Base-by-base conservation (phyloP, 2,888 invertebrate genomes). In the Netelia virgata region DNA sequence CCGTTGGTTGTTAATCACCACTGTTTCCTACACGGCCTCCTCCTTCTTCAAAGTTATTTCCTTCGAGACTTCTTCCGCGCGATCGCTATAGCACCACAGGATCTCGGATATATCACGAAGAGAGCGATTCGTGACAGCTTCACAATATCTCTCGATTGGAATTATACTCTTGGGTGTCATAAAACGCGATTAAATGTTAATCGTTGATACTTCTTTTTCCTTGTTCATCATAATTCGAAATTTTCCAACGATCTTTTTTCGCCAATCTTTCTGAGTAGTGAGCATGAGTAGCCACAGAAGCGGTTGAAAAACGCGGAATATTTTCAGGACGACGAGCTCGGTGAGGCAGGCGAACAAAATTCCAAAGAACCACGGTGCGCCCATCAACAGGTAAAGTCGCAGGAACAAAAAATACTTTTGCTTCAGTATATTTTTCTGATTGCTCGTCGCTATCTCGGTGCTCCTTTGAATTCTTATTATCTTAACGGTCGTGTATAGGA, bases 321-420 rank as follows among this genome's bases (percentile, higher is more conserved):
- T 83, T 80, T 91, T 91, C 10, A 91, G 66, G 1, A 89, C 41
- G 6, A 88, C 85, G 3, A 91, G 86, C 10, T 89, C 82, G 70
- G 91, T 90, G 36, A 90, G 16, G 18, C 89, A 90, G 0, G 90
- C 90, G 23, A 88, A 68, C 3, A 89, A 66, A 57, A 86, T 86
- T 6, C 90, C 90, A 43, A 89, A 90, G 59, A 91, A 91, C 91
- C 91, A 91, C 0, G 91, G 91, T 1, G 91, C 89, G 0, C 91
- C 91, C 91, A 91, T 91, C 59, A 91, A 74, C 2, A 91, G 75
- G 64, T 91, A 91, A 11, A 91, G 82, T 59, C 88, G 87, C 28
- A 91, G 50, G 64, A 91, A 91, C 0, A 91, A 70, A 70, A 89
- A 86, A 75, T 91, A 92, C 16, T 89, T 91, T 57, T 89, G 89